Evolutionary conservation across 2,888 invertebrate species (phyloP).

Genomic region (Phragmatobia fuliginosa): DNA sequence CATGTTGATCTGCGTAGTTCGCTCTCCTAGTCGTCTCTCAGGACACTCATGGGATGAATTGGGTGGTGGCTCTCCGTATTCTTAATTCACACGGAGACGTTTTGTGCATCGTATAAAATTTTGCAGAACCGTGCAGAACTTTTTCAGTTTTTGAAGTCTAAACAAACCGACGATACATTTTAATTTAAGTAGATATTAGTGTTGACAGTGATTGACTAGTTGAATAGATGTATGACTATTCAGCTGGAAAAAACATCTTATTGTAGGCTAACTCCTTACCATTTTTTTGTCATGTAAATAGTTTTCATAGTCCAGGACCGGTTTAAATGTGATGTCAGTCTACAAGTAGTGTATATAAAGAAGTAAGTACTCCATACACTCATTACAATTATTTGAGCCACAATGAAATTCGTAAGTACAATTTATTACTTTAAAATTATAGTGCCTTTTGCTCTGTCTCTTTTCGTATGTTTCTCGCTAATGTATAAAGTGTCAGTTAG

Average conservation of each 20-base stretch:
- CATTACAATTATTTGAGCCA: not conserved
- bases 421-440: not conserved
- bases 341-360: slow-evolving; percentile 9
- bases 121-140: no score
- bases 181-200: not conserved
- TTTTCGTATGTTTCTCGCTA: not conserved
- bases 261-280: not conserved
- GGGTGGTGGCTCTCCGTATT: no score
- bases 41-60: no score
- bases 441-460: not conserved
- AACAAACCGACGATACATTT: no score
- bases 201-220: not conserved
- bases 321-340: not conserved
- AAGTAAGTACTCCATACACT: not conserved
- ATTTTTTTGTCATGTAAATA: not conserved
- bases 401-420: slow-evolving; percentile 11
- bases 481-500: no score
- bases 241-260: not conserved
- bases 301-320: not conserved
- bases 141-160: no score
- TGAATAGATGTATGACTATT: not conserved
- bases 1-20: no score
- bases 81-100: no score
- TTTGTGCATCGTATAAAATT: no score
- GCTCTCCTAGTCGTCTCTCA: no score